phyloP scores from a whole-genome alignment of 2,797 vertebrate species.

The Gymnodraco acuticeps region DNA sequence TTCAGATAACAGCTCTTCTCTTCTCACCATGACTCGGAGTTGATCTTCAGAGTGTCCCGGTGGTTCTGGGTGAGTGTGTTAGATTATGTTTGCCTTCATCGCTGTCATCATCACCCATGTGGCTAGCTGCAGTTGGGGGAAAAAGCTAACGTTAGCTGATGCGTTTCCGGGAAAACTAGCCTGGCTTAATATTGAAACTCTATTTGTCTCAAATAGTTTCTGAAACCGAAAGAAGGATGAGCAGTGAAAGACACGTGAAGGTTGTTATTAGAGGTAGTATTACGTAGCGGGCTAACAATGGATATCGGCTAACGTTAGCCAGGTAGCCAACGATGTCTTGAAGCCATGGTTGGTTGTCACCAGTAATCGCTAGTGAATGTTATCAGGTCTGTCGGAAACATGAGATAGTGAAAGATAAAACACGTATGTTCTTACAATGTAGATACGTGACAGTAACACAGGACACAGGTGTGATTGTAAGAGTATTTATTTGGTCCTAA shows the following conservation, averaged over 20 bases:
- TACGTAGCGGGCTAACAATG: constrained; percentile 49
- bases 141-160: constrained; percentile 52
- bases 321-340: constrained; percentile 46
- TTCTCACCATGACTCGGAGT: constrained; percentile 83
- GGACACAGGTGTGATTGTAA: not conserved
- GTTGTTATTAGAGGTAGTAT: constrained; percentile 6
- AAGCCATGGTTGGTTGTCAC: constrained; percentile 1
- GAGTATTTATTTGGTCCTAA: not conserved
- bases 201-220: fast-evolving
- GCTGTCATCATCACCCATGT: constrained; percentile 77
- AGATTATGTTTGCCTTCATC: constrained; percentile 24
- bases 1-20: constrained; percentile 69
- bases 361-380: not conserved
- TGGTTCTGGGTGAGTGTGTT: constrained; percentile 86
- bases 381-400: not conserved
- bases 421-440: not conserved
- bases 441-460: not conserved
- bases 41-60: constrained; percentile 86
- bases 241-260: not conserved
- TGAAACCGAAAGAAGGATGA: not conserved
- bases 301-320: constrained; percentile 68
- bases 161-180: not conserved
- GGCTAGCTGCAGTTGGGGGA: constrained; percentile 57
- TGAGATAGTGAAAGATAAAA: not conserved
- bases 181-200: not conserved